phyloP scores from a whole-genome alignment of 1,140 invertebrate genomes.

The Trachymyrmex cornetzi region DNA sequence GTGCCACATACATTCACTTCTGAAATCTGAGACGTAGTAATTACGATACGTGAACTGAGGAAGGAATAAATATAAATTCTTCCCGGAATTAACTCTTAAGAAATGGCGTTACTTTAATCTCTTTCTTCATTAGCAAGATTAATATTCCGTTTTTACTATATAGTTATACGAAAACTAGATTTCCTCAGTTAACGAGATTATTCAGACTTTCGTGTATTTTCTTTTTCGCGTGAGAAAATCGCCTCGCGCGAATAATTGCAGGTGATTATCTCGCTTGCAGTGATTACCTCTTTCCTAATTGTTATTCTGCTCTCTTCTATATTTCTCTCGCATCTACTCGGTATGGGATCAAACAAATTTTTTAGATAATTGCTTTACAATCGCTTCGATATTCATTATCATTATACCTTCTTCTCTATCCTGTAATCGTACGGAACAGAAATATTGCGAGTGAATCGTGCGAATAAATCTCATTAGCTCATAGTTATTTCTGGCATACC shows the following conservation, averaged over 20 bases:
- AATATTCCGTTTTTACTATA: conserved; percentile 29
- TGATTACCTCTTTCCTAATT: conserved; percentile 40
- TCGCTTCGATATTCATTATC: conserved; percentile 32
- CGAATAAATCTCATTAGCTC: background rate
- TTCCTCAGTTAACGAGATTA: conserved; percentile 52
- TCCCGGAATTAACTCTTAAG: conserved; percentile 35
- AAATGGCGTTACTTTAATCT: conserved; percentile 26
- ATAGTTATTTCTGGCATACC: background rate
- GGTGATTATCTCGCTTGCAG: conserved; percentile 42
- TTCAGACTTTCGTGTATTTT: conserved; percentile 42
- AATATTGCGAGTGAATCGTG: background rate
- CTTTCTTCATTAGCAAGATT: conserved; percentile 58
- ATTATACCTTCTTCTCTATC: background rate
- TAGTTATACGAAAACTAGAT: conserved; percentile 43
- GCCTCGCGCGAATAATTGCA: conserved; percentile 29
- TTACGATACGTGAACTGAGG: conserved; percentile 17
- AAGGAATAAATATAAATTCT: conserved; percentile 5
- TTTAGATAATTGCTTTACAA: conserved; percentile 9
- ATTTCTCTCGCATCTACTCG: background rate
- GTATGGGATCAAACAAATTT: conserved; percentile 21
- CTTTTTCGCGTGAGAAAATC: conserved; percentile 55
- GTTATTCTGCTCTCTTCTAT: conserved; percentile 19
- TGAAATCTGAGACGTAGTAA: conserved; percentile 33
- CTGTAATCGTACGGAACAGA: background rate
- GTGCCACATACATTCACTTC: background rate